Percentiles rank a stretch among this genome's conserved stretches.
These are phyloP conservation scores for Hoplodrina blanda DNA, from an alignment of 2,888 invertebrate species.

Conservation along the genomic window DNA sequence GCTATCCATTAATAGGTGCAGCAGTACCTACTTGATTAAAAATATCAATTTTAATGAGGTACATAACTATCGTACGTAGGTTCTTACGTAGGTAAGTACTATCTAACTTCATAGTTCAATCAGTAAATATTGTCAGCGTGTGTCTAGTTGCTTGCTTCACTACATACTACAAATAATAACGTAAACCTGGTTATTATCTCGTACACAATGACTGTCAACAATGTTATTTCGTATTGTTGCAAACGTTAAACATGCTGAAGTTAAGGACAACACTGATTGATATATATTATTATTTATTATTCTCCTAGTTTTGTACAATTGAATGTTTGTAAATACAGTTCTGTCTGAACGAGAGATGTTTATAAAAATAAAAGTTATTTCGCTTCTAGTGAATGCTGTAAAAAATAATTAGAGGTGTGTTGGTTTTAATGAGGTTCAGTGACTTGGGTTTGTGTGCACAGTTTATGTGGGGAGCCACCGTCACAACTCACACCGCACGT, in stretches of 20 bases:
- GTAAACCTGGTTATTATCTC: slow-evolving; percentile 35
- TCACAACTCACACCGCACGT: slow-evolving; percentile 67
- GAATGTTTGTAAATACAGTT: slow-evolving; percentile 25
- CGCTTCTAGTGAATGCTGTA: slow-evolving; percentile 26
- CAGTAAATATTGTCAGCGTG: slow-evolving; percentile 32
- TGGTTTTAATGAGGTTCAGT: slow-evolving; percentile 61
- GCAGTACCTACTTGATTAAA: slow-evolving; percentile 17
- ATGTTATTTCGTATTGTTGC: slow-evolving; percentile 42
- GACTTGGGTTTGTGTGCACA: slow-evolving; percentile 60
- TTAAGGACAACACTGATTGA: slow-evolving; percentile 35
- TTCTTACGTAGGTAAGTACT: background rate
- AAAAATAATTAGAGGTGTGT: slow-evolving; percentile 42
- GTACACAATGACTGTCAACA: slow-evolving; percentile 32
- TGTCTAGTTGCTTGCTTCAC: slow-evolving; percentile 18
- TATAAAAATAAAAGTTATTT: slow-evolving; percentile 28
- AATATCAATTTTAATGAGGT: slow-evolving; percentile 18
- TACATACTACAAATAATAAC: slow-evolving; percentile 42
- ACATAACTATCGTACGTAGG: background rate
- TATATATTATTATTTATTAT: slow-evolving; percentile 11
- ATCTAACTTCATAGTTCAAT: slow-evolving; percentile 30
- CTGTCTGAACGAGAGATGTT: slow-evolving; percentile 2
- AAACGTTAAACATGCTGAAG: slow-evolving; percentile 46
- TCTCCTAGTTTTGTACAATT: slow-evolving; percentile 18
- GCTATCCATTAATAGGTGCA: slow-evolving; percentile 23
- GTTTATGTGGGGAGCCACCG: slow-evolving; percentile 56